Evolutionary conservation across 2,888 invertebrate species (phyloP), one percentile per base, ranked within the genome.

Genomic region (Subacronicta megacephala): DNA sequence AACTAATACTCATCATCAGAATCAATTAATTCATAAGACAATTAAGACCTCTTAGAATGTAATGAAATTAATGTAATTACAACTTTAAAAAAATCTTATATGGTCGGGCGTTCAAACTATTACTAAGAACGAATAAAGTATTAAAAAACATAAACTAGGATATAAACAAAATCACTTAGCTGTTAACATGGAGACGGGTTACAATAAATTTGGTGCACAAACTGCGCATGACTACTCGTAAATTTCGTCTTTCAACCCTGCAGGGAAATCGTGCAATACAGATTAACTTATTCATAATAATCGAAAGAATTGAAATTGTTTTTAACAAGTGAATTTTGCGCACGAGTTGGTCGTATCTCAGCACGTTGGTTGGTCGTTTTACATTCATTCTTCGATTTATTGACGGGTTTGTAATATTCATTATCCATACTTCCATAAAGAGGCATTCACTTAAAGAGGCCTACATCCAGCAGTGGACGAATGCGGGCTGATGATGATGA

Each of bases 231-330:
- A 82, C 75, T 75, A 78, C 82, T 81, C 83, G 85, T 92, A 90
- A 89, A 90, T 91, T 91, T 87, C 61, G 80, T 81, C 79, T 83
- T 72, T 81, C 72, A 75, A 86, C 86, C 63, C 81, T 77, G 54
- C 79, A 45, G 89, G 90, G 89, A 57, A 87, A 85, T 83, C 90
- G 88, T 89, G 89, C 74, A 62, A 77, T 56, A 68, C 67, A 84
- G 83, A 87, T 87, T 83, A 85, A 88, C 83, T 81, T 82, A 76
- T 81, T 65, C 59, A 70, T 58, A 76, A 67, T 63, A 62, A 82
- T 83, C 75, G 74, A 82, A 84, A 84, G 81, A 84, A 80, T 77
- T 78, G 66, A 31, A 65, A 75, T 65, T 73, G 75, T 78, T 82
- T 81, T 80, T 79, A 75, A 78, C 67, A 76, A 78, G 65, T 51